Evolutionary conservation across 2,888 invertebrate species (phyloP), one percentile per base, ranked within the genome.

Genomic region (Agrotis ipsilon): DNA sequence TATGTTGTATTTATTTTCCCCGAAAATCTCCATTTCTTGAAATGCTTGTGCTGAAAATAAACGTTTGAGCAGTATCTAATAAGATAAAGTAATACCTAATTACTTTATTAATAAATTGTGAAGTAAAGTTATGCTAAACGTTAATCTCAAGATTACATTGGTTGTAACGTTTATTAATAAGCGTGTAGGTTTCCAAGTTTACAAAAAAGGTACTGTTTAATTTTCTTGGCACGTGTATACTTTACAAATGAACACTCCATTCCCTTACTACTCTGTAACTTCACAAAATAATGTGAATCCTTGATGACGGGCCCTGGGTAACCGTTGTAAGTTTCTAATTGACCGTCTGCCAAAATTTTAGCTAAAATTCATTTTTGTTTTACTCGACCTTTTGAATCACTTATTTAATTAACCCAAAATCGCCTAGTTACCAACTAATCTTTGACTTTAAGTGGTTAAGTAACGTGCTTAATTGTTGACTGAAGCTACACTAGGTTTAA

Each of bases 231-330:
- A 24, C 24, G 51, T 51, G n/a, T 4, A 27, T 2, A 6, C 39
- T 71, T 45, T 1, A 1, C 13, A 24, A 14, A 24, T 39, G 9
- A 45, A 45, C 14, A 21, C 52, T 76, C 65, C 61, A 72, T 3
- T 66, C 13, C 3, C 5, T 54, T 2, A 13, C 4, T 58, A 49
- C 32, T 71, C 75, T 62, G 16, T 54, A n/a, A 18, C 32, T 21
- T 32, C 68, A 71, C 24, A 59, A 67, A 83, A 83, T 73, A 80
- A 76, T 72, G 73, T 77, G 72, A 83, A 80, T 83, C 74, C 72
- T 63, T 83, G 79, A 87, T 82, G 75, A 78, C 76, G 60, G 68
- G 67, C 68, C 43, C 21, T 52, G 63, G 65, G 45, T 59, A 51
- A 52, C 72, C 67, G 57, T 67, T 58, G 52, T 63, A 77, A 80